Evolutionary conservation across 2,113 vertebrate genomes (phyloP), one percentile per base, ranked within the genome.

Genomic region (Mus musculus): DNA sequence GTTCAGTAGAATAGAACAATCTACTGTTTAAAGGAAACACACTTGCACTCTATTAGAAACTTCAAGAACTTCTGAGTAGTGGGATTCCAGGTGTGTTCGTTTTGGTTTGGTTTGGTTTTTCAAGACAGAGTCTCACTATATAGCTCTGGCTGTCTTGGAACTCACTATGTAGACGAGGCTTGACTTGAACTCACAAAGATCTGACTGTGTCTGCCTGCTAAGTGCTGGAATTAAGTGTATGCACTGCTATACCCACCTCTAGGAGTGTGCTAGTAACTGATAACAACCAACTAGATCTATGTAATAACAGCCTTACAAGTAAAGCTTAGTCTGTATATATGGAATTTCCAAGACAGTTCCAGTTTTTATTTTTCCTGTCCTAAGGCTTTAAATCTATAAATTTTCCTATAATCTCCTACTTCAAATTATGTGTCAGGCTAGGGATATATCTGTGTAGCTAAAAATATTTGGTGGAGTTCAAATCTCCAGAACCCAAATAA

Each of bases 331-430:
- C 49, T 12, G 6, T 73, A 87, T 56, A 63, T 67, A 10, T 16
- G 56, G 2, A 63, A 81, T 90, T 94, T 82, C 56, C 87, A 49
- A 87, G 95, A 91, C 93, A 90, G 20, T 13, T 46, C 17, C 63
- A 11, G 26, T n/a, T 95, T 89, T 89, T 10, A 30, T 46, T 90
- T 67, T 28, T 73, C 78, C 67, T 87, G 10, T 39, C 30, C 39
- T 89, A 1, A n/a, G 71, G 7, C 80, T 9, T 33, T 26, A 65
- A 91, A 90, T 77, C 17, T 20, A 61, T 67, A 12, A 87, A 56
- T 80, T 65, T 46, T 67, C 39, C 26, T 24, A 89, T 20, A 94
- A 73, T 19, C 88, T 65, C 80, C 28, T 30, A 33, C 13, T 65
- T 89, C 49, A 78, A 69, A 87, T 28, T 26, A 84, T 42, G 5